A percentile compares a stretch with the other conserved stretches of the same genome.
Evolutionary conservation across 2,113 vertebrate species (phyloP).

Genomic region (Phaetusa simplex): DNA sequence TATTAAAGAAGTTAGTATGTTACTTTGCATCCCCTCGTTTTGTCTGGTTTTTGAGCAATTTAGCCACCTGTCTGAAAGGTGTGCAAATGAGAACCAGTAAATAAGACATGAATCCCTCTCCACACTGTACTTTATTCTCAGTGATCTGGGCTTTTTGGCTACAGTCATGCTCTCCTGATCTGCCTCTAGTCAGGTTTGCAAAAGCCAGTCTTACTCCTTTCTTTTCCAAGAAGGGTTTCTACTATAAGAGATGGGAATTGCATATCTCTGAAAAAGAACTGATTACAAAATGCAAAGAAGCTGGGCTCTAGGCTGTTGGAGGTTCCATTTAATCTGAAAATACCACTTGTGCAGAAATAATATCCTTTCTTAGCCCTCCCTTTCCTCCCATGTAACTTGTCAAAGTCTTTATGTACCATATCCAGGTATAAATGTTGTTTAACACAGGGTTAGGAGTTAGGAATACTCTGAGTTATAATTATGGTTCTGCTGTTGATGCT

Average conservation of each 20-base stretch:
- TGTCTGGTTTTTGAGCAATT: constrained; percentile 71
- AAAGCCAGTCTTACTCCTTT: not conserved
- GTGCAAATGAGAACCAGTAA: constrained; percentile 56
- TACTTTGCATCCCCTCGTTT: constrained; percentile 68
- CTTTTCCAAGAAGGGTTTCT: constrained; percentile 19
- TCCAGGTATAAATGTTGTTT: constrained; percentile 54
- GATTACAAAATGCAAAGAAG: not conserved
- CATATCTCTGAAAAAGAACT: not conserved
- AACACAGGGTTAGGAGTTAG: constrained; percentile 62
- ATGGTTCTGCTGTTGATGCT: constrained; percentile 66
- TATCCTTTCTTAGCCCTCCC: not conserved
- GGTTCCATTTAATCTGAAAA: constrained; percentile 14
- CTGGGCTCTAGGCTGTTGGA: constrained; percentile 9
- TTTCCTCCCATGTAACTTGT: constrained; percentile 28
- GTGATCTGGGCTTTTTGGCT: constrained; percentile 21
- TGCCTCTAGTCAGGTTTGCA: constrained; percentile 21
- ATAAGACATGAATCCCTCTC: not conserved
- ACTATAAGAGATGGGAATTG: not conserved
- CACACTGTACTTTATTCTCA: not conserved
- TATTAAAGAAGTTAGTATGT: constrained; percentile 82
- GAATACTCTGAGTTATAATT: constrained; percentile 63
- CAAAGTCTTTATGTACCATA: constrained; percentile 34
- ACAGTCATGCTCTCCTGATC: not conserved
- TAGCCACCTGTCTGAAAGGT: constrained; percentile 59
- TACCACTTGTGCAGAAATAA: constrained; percentile 5